Evolutionary conservation across 2,888 invertebrate species (phyloP).

Genomic region (Serripes groenlandicus): DNA sequence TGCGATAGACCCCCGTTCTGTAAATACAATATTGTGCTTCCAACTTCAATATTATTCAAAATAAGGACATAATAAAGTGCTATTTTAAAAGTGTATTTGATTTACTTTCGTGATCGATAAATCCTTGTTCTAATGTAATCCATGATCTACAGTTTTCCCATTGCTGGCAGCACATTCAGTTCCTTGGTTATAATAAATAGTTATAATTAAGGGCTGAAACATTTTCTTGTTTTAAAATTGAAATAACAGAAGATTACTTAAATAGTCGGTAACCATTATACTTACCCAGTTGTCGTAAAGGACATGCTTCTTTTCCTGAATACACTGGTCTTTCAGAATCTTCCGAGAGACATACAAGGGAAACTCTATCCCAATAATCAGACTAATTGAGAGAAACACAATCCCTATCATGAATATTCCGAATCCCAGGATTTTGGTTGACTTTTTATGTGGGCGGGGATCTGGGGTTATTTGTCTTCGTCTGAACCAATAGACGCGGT

Average conservation of each 20-base stretch:
- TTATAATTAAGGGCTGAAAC: background rate
- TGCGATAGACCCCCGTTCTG: too few relatives aligned
- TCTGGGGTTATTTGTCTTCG: slow-evolving; percentile 5
- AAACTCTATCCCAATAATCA: slow-evolving; percentile 80
- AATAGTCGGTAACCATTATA: too few relatives aligned
- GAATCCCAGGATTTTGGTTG: slow-evolving; percentile 72
- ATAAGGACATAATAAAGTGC: too few relatives aligned
- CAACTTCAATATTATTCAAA: too few relatives aligned
- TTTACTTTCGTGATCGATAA: too few relatives aligned
- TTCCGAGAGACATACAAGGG: slow-evolving; percentile 75
- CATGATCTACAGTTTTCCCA: too few relatives aligned
- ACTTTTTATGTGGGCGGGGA: slow-evolving; percentile 57
- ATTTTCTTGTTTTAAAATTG: background rate
- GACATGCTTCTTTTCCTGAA: slow-evolving; percentile 64
- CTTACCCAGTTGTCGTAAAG: slow-evolving; percentile 78
- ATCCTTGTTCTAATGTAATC: too few relatives aligned
- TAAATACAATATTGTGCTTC: too few relatives aligned
- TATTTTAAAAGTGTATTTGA: too few relatives aligned
- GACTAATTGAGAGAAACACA: slow-evolving; percentile 73
- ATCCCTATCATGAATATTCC: slow-evolving; percentile 76
- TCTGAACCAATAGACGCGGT: slow-evolving; percentile 45
- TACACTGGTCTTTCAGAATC: slow-evolving; percentile 72
- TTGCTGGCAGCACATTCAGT: too few relatives aligned
- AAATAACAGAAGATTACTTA: background rate
- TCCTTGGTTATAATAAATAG: too few relatives aligned